These are phyloP conservation scores for Diadema setosum DNA, from an alignment of 35 echinoderm and acorn worm species.

Conservation along the genomic window DNA sequence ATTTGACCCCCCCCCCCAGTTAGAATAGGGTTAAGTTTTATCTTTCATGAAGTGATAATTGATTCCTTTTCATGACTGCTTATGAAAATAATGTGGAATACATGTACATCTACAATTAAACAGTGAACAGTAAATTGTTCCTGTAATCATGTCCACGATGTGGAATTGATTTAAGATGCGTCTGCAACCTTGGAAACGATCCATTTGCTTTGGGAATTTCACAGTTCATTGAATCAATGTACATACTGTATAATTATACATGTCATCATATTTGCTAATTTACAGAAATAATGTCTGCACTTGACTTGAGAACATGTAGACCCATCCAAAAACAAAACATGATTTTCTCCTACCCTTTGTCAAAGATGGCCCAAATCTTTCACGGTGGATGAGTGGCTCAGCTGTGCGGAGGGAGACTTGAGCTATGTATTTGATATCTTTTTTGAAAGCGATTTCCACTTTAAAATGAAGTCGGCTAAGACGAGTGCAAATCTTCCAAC, in stretches of 20 bases:
- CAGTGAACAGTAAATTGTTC: not conserved
- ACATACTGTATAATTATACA: not conserved
- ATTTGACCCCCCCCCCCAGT: no score
- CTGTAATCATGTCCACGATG: not conserved
- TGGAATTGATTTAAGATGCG: not conserved
- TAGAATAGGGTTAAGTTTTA: no score
- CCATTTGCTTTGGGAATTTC: no score
- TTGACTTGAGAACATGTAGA: not conserved
- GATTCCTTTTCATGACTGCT: no score
- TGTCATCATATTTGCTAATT: no score
- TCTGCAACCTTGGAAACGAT: not conserved
- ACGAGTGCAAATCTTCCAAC: not conserved
- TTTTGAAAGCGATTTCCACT: not conserved
- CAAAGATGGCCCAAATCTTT: constrained; percentile 14
- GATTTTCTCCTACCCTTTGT: not conserved
- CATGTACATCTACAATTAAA: no score
- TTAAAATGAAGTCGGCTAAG: constrained; percentile 6
- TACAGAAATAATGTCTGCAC: no score
- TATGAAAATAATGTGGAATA: no score
- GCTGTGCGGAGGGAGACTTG: constrained; percentile 28
- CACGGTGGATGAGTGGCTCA: constrained; percentile 10
- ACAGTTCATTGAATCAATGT: not conserved
- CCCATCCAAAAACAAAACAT: not conserved
- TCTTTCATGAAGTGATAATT: no score
- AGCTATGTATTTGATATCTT: constrained; percentile 20